phyloP scores from a whole-genome alignment of 2,113 vertebrate genomes.

The Zosterops pallidus region DNA sequence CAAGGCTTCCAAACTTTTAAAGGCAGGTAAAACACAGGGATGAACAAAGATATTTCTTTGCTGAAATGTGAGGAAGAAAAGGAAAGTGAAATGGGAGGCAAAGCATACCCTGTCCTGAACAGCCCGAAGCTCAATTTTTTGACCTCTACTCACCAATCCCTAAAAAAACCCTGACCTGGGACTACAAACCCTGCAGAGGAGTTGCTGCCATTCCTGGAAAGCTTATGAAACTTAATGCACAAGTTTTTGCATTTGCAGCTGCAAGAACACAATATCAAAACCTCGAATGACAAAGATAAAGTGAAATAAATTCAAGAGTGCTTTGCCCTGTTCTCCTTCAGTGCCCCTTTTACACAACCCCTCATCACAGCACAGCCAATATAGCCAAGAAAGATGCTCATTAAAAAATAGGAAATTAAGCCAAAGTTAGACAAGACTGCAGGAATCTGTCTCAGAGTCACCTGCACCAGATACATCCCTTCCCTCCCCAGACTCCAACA shows the following conservation, averaged over 20 bases:
- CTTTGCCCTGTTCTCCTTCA: background rate
- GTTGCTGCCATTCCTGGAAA: background rate
- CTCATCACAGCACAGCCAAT: background rate
- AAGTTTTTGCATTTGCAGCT: background rate
- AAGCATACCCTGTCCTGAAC: background rate
- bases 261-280: background rate
- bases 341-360: background rate
- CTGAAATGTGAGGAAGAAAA: background rate
- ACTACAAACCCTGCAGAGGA: background rate
- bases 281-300: background rate
- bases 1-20: background rate
- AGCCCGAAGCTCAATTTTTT: background rate
- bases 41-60: background rate
- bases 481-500: background rate
- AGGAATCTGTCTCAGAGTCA: background rate
- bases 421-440: background rate
- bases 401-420: background rate
- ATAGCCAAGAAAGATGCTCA: background rate
- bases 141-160: background rate
- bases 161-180: background rate
- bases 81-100: background rate
- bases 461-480: background rate
- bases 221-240: background rate
- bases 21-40: background rate
- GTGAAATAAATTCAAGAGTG: background rate